phyloP scores from a whole-genome alignment of 2,888 invertebrate species.

The Thecophora atra region DNA sequence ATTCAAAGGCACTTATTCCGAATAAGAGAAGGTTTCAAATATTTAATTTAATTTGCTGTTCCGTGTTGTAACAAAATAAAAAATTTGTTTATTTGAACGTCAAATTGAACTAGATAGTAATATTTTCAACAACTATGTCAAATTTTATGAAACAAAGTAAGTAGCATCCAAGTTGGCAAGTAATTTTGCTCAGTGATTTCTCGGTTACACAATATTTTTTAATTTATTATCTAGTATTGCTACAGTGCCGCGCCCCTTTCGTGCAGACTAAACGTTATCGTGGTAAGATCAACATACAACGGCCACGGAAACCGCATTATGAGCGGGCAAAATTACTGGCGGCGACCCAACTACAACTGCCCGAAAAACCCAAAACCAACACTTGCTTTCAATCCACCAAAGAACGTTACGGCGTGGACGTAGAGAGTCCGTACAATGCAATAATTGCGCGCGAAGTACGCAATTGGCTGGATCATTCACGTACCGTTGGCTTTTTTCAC shows the following conservation, averaged over 20 bases:
- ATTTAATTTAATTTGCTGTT: slow-evolving; percentile 4
- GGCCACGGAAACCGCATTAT: slow-evolving; percentile 77
- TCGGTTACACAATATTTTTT: slow-evolving; percentile 25
- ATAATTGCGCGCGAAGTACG: slow-evolving; percentile 78
- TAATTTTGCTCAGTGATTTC: background rate
- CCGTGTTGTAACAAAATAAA: background rate
- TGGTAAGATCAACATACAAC: slow-evolving; percentile 81
- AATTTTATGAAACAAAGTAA: slow-evolving; percentile 40
- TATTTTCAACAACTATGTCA: slow-evolving; percentile 34
- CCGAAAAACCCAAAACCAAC: slow-evolving; percentile 67
- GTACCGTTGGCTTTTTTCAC: slow-evolving; percentile 78
- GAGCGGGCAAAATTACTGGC: slow-evolving; percentile 74
- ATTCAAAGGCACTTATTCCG: background rate
- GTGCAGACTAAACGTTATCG: slow-evolving; percentile 73
- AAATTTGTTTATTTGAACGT: background rate
- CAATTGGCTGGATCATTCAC: slow-evolving; percentile 76
- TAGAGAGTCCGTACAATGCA: slow-evolving; percentile 76
- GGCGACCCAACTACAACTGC: slow-evolving; percentile 73
- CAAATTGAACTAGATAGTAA: background rate
- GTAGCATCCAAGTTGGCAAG: background rate
- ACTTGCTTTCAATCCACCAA: slow-evolving; percentile 67
- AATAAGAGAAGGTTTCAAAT: background rate
- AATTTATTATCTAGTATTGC: slow-evolving; percentile 1
- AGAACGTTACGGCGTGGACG: slow-evolving; percentile 51
- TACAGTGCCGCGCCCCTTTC: slow-evolving; percentile 59